Evolutionary conservation across 1,140 invertebrate species (phyloP).

Genomic region (Whitmania pigra): DNA sequence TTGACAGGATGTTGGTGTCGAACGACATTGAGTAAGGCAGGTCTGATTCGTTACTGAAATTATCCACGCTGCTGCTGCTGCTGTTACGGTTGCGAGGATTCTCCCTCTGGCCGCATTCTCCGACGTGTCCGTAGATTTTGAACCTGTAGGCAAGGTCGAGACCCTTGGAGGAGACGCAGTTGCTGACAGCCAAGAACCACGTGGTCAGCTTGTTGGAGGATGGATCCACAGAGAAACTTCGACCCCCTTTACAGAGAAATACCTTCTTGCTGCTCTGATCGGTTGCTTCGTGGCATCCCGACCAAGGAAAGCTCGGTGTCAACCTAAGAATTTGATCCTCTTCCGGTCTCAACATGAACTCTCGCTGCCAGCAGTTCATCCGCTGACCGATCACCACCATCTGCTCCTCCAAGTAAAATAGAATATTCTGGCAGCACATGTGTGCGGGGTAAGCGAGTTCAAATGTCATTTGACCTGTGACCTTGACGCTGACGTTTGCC

Average conservation of each 20-base stretch:
- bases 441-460: conserved; percentile 20
- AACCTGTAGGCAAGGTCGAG: conserved; percentile 17
- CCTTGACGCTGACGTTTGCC: conserved; percentile 20
- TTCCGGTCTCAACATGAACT: conserved; percentile 17
- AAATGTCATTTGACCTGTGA: conserved; percentile 14
- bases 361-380: conserved; percentile 23
- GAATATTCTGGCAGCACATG: conserved; percentile 21
- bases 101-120: not conserved
- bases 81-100: not conserved
- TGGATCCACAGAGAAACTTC: conserved; percentile 16
- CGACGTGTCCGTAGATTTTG: conserved; percentile 18
- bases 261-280: conserved; percentile 6
- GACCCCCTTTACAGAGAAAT: conserved; percentile 20
- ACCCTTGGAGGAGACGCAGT: conserved; percentile 15
- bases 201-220: conserved; percentile 7
- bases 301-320: conserved; percentile 21
- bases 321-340: conserved; percentile 22
- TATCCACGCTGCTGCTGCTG: not conserved
- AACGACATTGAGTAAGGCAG: conserved; percentile 1
- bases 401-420: conserved; percentile 21
- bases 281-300: conserved; percentile 17
- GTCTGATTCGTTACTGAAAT: not conserved
- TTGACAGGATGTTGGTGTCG: not conserved
- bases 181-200: conserved; percentile 23
- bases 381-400: conserved; percentile 11